phyloP scores from a whole-genome alignment of 2,888 invertebrate species.

The Tetragnatha montana region DNA sequence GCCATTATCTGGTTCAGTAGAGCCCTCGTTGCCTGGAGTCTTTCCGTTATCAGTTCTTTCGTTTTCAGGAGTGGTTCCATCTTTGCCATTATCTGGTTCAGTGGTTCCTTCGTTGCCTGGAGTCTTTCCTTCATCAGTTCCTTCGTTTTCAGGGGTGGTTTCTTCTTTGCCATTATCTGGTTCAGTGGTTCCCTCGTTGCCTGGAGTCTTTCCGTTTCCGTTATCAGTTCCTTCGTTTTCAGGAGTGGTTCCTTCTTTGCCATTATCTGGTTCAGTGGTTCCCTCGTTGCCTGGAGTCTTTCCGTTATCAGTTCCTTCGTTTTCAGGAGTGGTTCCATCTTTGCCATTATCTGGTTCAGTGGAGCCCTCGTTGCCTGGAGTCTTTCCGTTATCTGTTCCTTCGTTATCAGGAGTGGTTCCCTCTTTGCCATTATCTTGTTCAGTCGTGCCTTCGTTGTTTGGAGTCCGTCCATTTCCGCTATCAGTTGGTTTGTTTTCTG shows the following conservation, averaged over 20 bases:
- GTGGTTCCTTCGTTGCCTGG: not conserved
- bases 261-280: not conserved
- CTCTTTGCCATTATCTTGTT: too few species aligned
- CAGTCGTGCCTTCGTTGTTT: not conserved
- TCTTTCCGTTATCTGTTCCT: not conserved
- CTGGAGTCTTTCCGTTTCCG: not conserved
- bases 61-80: not conserved
- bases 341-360: not conserved
- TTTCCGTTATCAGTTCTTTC: not conserved
- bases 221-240: not conserved
- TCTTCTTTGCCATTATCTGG: not conserved
- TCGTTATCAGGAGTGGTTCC: not conserved
- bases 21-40: not conserved
- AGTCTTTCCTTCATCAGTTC: not conserved
- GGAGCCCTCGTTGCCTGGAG: not conserved
- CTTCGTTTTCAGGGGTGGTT: not conserved
- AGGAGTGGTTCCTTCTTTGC: not conserved
- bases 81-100: not conserved
- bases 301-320: constrained; percentile 4
- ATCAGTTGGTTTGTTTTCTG: not conserved
- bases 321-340: not conserved
- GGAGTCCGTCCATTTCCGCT: not conserved
- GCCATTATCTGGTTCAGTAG: not conserved
- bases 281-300: not conserved
- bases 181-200: not conserved